phyloP scores from a whole-genome alignment of 1,140 invertebrate genomes.

The Hypsibius dujardini region DNA sequence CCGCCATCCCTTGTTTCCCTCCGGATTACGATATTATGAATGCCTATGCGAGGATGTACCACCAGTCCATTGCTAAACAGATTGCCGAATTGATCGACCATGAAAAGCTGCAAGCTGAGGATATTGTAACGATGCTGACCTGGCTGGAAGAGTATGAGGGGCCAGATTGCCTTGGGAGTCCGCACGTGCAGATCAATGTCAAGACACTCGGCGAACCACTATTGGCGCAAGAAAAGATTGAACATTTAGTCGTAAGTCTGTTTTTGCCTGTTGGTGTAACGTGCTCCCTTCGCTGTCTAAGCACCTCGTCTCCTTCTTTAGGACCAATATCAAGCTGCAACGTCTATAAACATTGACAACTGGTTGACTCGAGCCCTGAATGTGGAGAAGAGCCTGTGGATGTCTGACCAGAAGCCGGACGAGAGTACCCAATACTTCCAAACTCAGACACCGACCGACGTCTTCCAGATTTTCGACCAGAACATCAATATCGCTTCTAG shows the following conservation, averaged over 20 bases:
- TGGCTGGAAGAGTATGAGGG: constrained; percentile 50
- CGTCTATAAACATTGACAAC: constrained; percentile 8
- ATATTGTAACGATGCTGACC: constrained; percentile 76
- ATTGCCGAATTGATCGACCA: constrained; percentile 16
- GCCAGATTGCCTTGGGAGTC: background rate
- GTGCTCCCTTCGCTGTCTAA: too few relatives aligned
- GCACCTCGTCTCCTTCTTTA: too few relatives aligned
- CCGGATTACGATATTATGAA: constrained; percentile 82
- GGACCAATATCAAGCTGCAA: background rate
- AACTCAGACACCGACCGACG: constrained; percentile 11
- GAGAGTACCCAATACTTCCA: background rate
- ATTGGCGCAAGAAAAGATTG: background rate
- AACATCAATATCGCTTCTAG: constrained; percentile 10
- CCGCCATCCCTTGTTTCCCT: constrained; percentile 65
- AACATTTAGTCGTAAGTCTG: background rate
- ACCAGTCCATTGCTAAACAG: constrained; percentile 32
- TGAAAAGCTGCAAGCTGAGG: constrained; percentile 63
- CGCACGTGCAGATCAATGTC: constrained; percentile 3
- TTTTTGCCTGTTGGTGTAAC: too few relatives aligned
- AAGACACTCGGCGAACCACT: background rate
- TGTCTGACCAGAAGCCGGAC: background rate
- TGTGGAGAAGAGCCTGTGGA: background rate
- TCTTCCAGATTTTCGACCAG: constrained; percentile 16
- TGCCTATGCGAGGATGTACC: constrained; percentile 81
- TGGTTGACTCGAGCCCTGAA: background rate